Evolutionary conservation across 2,888 invertebrate species (phyloP).

Genomic region (Amblyjoppa proteus): DNA sequence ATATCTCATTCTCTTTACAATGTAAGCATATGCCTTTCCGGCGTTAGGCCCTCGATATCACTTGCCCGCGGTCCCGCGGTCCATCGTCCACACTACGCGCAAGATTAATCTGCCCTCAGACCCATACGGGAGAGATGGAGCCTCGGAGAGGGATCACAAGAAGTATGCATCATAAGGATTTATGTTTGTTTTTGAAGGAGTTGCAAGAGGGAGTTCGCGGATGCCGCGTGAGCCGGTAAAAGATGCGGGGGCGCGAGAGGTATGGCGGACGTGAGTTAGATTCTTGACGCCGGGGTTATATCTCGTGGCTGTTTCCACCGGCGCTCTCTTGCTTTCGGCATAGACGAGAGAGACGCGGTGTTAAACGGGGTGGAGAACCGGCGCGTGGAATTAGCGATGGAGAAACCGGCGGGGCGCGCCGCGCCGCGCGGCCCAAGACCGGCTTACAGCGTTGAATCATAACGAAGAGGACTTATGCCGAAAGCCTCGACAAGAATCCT

Average conservation of each 20-base stretch:
- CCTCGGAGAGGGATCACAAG: conserved; percentile 19
- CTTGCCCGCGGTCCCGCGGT: neutral
- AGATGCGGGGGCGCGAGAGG: conserved; percentile 22
- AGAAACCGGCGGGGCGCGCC: conserved; percentile 70
- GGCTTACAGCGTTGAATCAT: conserved; percentile 85
- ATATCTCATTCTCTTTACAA: too few relatives aligned
- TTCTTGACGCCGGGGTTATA: conserved; percentile 57
- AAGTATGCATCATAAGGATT: conserved; percentile 57
- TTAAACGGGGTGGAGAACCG: conserved; percentile 50
- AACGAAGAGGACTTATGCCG: conserved; percentile 84
- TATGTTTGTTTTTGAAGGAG: conserved; percentile 63
- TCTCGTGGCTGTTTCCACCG: conserved; percentile 34
- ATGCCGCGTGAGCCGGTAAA: conserved; percentile 37
- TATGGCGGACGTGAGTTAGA: conserved; percentile 55
- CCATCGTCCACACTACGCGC: neutral
- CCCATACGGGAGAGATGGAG: neutral
- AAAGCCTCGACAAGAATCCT: conserved; percentile 77
- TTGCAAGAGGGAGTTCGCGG: conserved; percentile 39
- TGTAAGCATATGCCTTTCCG: too few relatives aligned
- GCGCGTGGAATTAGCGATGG: conserved; percentile 62
- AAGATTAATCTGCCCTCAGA: conserved; percentile 7
- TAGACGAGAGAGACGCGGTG: conserved; percentile 57
- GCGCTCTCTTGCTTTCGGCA: conserved; percentile 40
- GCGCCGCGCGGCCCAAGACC: conserved; percentile 77
- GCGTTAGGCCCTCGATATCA: too few relatives aligned